A percentile compares a stretch with the other conserved stretches of the same genome.
Conservation (phyloP, 2,797 vertebrate genomes). For the Heteromormyrus szaboi region DNA sequence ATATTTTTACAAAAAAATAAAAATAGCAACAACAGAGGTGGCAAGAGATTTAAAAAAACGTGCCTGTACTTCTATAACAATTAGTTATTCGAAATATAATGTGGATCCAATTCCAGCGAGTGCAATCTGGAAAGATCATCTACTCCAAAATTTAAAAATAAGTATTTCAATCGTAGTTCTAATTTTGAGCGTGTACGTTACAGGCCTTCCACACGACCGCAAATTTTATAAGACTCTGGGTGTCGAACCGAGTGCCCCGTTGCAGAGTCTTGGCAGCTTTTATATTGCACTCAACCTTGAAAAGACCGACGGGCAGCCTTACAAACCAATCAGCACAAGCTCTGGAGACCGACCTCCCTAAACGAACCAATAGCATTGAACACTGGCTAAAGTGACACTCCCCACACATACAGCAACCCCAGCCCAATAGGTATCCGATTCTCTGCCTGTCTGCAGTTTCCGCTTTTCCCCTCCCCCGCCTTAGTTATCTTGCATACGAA, state of each 20-base stretch:
- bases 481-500: not conserved
- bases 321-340: conserved; percentile 22
- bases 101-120: not conserved
- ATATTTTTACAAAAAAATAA: conserved; percentile 30
- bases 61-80: conserved; percentile 21
- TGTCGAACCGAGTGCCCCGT: conserved; percentile 29
- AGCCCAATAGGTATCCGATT: conserved; percentile 28
- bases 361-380: conserved; percentile 22
- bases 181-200: not conserved
- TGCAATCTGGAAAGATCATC: conserved; percentile 8
- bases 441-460: conserved; percentile 32
- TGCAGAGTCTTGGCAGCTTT: conserved; percentile 23
- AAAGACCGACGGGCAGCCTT: conserved; percentile 26
- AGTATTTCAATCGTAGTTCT: not conserved
- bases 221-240: conserved; percentile 8
- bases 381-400: conserved; percentile 23
- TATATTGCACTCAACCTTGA: conserved; percentile 28
- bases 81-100: conserved; percentile 23
- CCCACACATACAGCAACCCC: conserved; percentile 15
- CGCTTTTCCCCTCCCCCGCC: not conserved
- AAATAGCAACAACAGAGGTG: conserved; percentile 23
- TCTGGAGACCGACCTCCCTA: not conserved
- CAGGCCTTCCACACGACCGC: not conserved
- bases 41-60: conserved; percentile 29
- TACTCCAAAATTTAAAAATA: conserved; percentile 15